Evolutionary conservation across 2,113 vertebrate species (phyloP).

Genomic region (Numenius arquata): DNA sequence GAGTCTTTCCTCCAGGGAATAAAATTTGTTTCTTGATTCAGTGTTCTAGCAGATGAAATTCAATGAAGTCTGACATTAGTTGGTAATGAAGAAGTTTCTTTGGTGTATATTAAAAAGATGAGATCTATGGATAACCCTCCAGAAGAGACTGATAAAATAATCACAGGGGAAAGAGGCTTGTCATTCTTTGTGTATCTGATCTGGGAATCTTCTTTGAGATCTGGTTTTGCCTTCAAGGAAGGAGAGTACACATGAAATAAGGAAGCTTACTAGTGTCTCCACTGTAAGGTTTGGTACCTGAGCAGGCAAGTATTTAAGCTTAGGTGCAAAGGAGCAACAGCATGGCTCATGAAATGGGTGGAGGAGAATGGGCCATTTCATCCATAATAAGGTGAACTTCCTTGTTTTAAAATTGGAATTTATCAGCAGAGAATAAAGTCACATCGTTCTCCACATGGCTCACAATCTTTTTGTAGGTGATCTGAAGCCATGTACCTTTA

Average conservation of each 20-base stretch:
- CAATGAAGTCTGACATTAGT: neutral
- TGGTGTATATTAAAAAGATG: neutral
- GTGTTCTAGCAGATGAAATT: neutral
- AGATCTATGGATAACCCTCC: neutral
- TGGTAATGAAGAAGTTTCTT: neutral
- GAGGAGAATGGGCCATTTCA: neutral
- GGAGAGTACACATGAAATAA: neutral
- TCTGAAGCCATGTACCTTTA: neutral
- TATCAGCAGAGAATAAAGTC: neutral
- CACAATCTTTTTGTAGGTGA: too few relatives aligned
- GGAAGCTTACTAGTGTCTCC: neutral
- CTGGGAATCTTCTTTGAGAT: neutral
- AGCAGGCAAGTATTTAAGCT: neutral
- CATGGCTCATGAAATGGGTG: rapidly evolving
- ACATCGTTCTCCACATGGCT: neutral
- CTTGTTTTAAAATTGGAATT: neutral
- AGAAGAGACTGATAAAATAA: neutral
- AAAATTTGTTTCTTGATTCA: neutral
- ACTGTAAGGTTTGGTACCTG: neutral
- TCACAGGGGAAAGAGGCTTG: neutral
- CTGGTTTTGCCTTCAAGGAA: neutral
- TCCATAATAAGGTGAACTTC: neutral
- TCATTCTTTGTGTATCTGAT: neutral
- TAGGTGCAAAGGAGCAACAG: neutral
- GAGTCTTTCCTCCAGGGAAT: neutral